Evolutionary conservation across 2,888 invertebrate species (phyloP), one percentile per base, ranked within the genome.

Genomic region (Drosophila peninsularis): DNA sequence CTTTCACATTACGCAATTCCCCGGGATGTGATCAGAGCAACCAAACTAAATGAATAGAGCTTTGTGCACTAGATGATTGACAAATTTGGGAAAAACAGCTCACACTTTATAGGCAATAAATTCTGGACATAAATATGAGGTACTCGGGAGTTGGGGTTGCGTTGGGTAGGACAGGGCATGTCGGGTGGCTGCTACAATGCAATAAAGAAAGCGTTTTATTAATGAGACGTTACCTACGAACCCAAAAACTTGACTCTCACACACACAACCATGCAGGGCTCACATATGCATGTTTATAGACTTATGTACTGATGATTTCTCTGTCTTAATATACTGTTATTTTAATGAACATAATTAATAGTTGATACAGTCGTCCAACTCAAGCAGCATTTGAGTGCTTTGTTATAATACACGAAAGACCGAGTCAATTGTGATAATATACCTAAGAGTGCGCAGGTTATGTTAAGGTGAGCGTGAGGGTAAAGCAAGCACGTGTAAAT

Each of bases 311-410:
- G n/a, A n/a, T n/a, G n/a, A n/a, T n/a, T n/a, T n/a, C n/a, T n/a
- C n/a, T n/a, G n/a, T n/a, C n/a, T n/a, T 81, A 79, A 82, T 82
- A 67, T 79, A 64, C 71, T 47, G 62, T 78, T 73, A 74, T 71
- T 70, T 69, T 76, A 80, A 83, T 80, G 73, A 71, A 69, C 45
- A 69, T 67, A 74, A 77, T 82, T 72, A 82, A 81, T 84, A 74
- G 79, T 65, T 66, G 62, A 65, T 75, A 56, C 44, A 30, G 34
- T 19, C 30, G 53, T 14, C 14, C 19, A 54, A 19, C 9, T 17
- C 27, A 27, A 27, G 27, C 13, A 19, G 50, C 21, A 24, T 10
- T 19, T 17, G 19, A 14, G 6, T 4, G 13, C 6, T 32, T 27
- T 52, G 45, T 9, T 61, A 44, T 41, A 21, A 19, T 32, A 36